Conservation (phyloP, 2,113 vertebrate genomes). For the Rhagologus leucostigma region DNA sequence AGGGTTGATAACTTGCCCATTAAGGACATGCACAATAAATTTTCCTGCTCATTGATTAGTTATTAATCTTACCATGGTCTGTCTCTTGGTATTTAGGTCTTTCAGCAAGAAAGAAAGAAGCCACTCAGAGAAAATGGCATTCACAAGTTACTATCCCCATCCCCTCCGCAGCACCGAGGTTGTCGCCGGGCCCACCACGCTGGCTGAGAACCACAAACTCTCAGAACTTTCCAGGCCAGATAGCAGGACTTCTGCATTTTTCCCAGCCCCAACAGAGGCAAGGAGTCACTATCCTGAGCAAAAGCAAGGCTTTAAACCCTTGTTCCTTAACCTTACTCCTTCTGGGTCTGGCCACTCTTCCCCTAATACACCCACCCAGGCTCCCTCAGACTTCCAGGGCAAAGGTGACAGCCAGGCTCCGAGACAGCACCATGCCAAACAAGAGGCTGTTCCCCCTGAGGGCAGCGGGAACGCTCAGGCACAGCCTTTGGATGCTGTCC, state of each 20-base stretch:
- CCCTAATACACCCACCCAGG: not conserved
- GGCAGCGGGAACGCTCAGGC: not conserved
- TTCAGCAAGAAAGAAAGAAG: slow-evolving; percentile 46
- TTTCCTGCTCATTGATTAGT: not conserved
- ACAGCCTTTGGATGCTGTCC: not conserved
- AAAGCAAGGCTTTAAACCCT: slow-evolving; percentile 44
- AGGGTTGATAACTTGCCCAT: not conserved
- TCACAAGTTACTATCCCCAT: slow-evolving; percentile 34
- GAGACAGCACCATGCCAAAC: not conserved
- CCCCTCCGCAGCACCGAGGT: not conserved
- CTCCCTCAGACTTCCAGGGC: not conserved
- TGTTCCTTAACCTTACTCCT: not conserved
- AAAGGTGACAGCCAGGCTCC: not conserved
- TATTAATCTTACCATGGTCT: not conserved
- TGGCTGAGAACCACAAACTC: not conserved
- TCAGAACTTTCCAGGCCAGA: slow-evolving; percentile 38
- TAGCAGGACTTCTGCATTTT: slow-evolving; percentile 39
- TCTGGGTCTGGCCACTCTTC: not conserved
- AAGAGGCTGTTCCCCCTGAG: not conserved
- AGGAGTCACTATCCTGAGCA: slow-evolving; percentile 13
- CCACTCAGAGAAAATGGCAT: not conserved
- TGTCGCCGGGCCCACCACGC: not conserved
- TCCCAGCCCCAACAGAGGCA: not conserved
- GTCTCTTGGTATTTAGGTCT: slow-evolving; percentile 46
- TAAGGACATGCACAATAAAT: not conserved